These are phyloP conservation scores for Panagrolaimus sp. DNA, from an alignment of 1,140 invertebrate genomes.

Conservation along the genomic window DNA sequence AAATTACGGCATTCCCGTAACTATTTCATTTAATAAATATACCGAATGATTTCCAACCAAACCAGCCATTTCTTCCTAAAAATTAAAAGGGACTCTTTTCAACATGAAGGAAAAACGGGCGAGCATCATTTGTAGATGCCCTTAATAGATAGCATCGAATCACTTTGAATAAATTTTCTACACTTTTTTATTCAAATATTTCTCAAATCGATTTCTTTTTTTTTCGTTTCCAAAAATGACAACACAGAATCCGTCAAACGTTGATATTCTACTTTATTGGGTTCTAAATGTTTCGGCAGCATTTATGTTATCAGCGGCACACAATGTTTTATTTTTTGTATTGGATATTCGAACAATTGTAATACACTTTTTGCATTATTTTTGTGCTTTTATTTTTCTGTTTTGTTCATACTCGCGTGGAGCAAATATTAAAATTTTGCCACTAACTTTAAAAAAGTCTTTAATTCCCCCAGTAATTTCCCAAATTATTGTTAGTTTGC, in stretches of 20 bases:
- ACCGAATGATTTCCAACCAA: too few species aligned
- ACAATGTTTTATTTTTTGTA: conserved; percentile 44
- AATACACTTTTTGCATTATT: conserved; percentile 43
- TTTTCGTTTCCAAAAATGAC: not conserved
- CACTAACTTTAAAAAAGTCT: not conserved
- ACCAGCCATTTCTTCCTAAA: too few species aligned
- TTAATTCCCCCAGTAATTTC: conserved; percentile 23
- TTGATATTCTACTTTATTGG: conserved; percentile 22
- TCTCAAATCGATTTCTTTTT: not conserved
- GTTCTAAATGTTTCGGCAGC: conserved; percentile 31
- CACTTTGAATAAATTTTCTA: too few species aligned
- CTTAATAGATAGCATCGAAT: too few species aligned
- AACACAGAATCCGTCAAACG: not conserved
- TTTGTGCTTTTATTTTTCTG: conserved; percentile 31
- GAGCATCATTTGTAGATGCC: too few species aligned
- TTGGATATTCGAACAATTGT: conserved; percentile 36
- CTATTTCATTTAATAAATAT: too few species aligned
- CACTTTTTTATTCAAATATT: too few species aligned
- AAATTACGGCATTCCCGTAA: too few species aligned
- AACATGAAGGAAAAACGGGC: too few species aligned
- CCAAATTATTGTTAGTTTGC: conserved; percentile 26
- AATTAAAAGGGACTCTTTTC: too few species aligned
- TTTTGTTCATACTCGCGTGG: conserved; percentile 7
- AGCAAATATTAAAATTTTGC: not conserved
- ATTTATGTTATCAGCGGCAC: conserved; percentile 42